Evolutionary conservation across 2,113 vertebrate genomes (phyloP).

Genomic region (Podocnemis expansa): DNA sequence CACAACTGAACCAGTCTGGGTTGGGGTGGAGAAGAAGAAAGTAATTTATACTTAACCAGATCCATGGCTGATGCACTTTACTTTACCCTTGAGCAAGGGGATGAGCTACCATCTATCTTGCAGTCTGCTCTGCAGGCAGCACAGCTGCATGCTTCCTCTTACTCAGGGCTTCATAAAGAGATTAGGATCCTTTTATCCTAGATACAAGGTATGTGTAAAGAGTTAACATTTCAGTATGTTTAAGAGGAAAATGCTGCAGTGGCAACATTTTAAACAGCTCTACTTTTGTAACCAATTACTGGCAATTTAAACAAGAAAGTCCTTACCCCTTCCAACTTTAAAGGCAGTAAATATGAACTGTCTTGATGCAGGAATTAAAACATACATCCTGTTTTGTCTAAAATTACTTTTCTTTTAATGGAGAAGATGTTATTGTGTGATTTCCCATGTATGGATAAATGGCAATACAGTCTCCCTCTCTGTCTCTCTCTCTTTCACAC

Average conservation of each 20-base stretch:
- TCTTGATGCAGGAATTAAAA: constrained; percentile 25
- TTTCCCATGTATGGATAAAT: constrained; percentile 38
- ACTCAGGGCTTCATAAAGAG: not conserved
- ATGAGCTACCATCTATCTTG: not conserved
- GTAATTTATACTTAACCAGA: not conserved
- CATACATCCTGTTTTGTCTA: constrained; percentile 67
- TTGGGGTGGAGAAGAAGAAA: not conserved
- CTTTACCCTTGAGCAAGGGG: not conserved
- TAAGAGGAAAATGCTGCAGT: not conserved
- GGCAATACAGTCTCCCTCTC: constrained; percentile 41
- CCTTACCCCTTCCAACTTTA: constrained; percentile 31
- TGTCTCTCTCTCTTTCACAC: too few relatives aligned
- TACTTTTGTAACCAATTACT: constrained; percentile 50
- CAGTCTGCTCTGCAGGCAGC: not conserved
- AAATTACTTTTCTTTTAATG: not conserved
- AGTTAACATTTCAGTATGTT: not conserved
- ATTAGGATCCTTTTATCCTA: not conserved
- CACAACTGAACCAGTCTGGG: not conserved
- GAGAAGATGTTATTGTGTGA: not conserved
- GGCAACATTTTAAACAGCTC: constrained; percentile 49
- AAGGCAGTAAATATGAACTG: constrained; percentile 50
- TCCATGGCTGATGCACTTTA: not conserved
- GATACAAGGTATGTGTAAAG: not conserved
- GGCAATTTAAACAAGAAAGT: constrained; percentile 60
- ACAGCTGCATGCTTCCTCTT: not conserved